Percentiles rank a stretch among this genome's conserved stretches.
Conservation (phyloP, 2,888 invertebrate genomes). For the Nomada fucata region DNA sequence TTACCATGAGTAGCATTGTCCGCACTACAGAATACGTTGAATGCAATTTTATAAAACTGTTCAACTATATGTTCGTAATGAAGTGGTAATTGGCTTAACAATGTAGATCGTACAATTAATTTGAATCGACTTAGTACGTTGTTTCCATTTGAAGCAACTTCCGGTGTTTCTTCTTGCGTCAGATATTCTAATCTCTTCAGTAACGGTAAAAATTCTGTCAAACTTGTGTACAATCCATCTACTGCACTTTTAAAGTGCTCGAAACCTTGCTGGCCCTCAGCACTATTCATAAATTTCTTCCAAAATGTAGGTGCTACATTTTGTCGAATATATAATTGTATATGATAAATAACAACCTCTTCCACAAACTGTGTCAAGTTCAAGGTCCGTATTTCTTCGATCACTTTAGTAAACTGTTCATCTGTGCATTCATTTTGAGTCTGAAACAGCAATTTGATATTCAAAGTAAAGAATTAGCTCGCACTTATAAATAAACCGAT, state of each 20-base stretch:
- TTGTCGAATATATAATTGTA: constrained; percentile 87
- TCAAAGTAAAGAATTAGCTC: background rate
- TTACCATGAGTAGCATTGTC: constrained; percentile 74
- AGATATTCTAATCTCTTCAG: constrained; percentile 86
- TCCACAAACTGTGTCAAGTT: constrained; percentile 81
- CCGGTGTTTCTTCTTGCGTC: constrained; percentile 55
- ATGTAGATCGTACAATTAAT: constrained; percentile 87
- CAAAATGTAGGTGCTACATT: constrained; percentile 88
- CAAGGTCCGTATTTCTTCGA: constrained; percentile 78
- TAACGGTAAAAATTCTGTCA: constrained; percentile 86
- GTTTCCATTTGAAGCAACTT: constrained; percentile 85
- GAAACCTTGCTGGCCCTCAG: constrained; percentile 87
- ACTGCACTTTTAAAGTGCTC: constrained; percentile 89
- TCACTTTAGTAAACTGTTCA: constrained; percentile 80
- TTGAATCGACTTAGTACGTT: constrained; percentile 87
- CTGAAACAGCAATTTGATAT: constrained; percentile 55
- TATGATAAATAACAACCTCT: constrained; percentile 83
- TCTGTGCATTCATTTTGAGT: constrained; percentile 76
- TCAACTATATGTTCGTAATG: constrained; percentile 89
- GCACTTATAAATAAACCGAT: background rate
- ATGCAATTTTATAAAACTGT: constrained; percentile 91
- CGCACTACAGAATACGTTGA: constrained; percentile 88
- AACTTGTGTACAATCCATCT: constrained; percentile 87
- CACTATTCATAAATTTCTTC: constrained; percentile 86
- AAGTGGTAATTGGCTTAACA: constrained; percentile 90